Percentiles rank a stretch among this genome's conserved stretches.
Conservation (phyloP, 2,888 invertebrate species). For the Altica lythri region DNA sequence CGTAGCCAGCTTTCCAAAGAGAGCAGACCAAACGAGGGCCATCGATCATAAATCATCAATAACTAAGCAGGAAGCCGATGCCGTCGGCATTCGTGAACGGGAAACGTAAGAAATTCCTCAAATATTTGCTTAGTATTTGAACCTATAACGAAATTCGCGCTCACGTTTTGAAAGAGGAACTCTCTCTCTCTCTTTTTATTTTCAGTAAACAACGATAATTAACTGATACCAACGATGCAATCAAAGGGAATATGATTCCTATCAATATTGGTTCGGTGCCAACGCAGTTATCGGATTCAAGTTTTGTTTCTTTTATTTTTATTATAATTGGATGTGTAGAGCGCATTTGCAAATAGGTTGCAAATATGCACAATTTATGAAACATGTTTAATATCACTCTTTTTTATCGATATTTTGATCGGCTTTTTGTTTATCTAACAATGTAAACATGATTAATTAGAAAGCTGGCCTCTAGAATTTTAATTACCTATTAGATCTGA, state of each 20-base stretch:
- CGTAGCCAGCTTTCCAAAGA: constrained; percentile 7
- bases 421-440: too few species aligned
- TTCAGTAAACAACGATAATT: constrained; percentile 35
- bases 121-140: constrained; percentile 47
- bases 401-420: too few species aligned
- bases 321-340: too few species aligned
- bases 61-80: constrained; percentile 31
- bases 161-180: constrained; percentile 31
- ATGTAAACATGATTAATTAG: too few species aligned
- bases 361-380: too few species aligned
- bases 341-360: too few species aligned
- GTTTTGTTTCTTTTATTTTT: too few species aligned
- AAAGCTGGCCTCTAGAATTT: too few species aligned
- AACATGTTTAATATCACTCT: too few species aligned
- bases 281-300: too few species aligned
- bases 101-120: constrained; percentile 43
- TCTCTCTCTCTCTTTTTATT: constrained; percentile 31
- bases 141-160: constrained; percentile 45
- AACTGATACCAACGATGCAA: constrained; percentile 7
- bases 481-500: too few species aligned
- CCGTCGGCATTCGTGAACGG: constrained; percentile 26
- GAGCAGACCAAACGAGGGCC: constrained; percentile 5
- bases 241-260: background rate
- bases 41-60: constrained; percentile 32
- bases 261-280: background rate